Base-by-base conservation (phyloP, 2,888 invertebrate species). In the Ochlodes sylvanus region DNA sequence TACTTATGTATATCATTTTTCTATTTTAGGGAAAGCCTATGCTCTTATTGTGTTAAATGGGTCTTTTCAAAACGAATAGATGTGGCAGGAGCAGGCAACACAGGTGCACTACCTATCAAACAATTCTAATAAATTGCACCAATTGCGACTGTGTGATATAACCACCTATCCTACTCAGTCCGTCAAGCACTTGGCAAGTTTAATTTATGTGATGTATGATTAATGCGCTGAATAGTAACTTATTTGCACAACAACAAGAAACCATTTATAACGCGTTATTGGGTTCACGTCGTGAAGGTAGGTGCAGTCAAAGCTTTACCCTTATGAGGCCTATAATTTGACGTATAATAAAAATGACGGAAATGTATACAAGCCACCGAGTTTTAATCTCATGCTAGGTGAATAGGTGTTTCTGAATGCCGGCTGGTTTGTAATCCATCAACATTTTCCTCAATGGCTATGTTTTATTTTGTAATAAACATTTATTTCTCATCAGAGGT, bases 201-300 rank as follows among this genome's bases (percentile, higher is more conserved):
- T 57, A 38, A 57, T 60, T 57, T 47, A 41, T 21, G 60, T 62
- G 44, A 38, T 57, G 32, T 63, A 58, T 69, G 68, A 69, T 64
- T 63, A 68, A 68, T 58, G 63, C 17, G 41, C 52, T 54, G 21
- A 17, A 55, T 21, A 34, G 41, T 62, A 58, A 66, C 58, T 58
- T 66, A 57, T 69, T 63, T 63, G 63, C 38, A 63, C 58, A 54
- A 44, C 47, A 44, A 32, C 68, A 63, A 52, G 61, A 60, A 69
- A 64, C 69, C 69, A 69, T 69, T 69, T 69, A 64, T 69, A 60
- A 69, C 34, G 55, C 64, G 69, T 64, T 69, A 69, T 69, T 64
- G 64, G 65, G 58, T 58, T 65, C 65, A 50, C 65, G 27, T 47
- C 64, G 57, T n/a, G 41, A 17, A 55, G 55, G 42, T 34, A 42